Conservation (phyloP, 1,140 invertebrate species). For the Nixonia krombeini region DNA sequence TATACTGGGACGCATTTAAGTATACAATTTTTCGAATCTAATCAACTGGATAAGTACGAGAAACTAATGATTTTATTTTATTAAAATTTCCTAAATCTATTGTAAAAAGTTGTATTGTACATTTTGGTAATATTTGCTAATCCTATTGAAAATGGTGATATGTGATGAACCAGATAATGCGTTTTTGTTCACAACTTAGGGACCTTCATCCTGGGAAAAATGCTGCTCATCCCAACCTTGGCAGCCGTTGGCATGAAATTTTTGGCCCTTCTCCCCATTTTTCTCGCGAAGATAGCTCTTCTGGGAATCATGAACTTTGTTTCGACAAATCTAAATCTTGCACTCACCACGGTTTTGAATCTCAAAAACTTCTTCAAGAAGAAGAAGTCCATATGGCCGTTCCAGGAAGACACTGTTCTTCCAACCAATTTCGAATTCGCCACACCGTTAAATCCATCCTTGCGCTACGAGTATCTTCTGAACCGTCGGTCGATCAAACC, state of each 20-base stretch:
- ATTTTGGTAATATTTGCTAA: too few relatives aligned
- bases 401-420: slow-evolving; percentile 23
- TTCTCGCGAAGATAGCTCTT: slow-evolving; percentile 55
- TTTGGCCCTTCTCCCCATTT: slow-evolving; percentile 53
- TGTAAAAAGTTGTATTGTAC: too few relatives aligned
- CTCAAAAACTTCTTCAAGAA: slow-evolving; percentile 45
- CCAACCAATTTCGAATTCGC: slow-evolving; percentile 22
- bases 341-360: slow-evolving; percentile 34
- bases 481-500: slow-evolving; percentile 35
- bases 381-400: slow-evolving; percentile 29
- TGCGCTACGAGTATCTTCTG: slow-evolving; percentile 32
- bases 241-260: slow-evolving; percentile 60
- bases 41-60: too few relatives aligned
- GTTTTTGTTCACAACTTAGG: too few relatives aligned
- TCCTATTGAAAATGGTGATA: too few relatives aligned
- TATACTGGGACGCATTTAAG: too few relatives aligned
- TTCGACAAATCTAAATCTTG: slow-evolving; percentile 45
- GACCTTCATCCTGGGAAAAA: slow-evolving; percentile 48
- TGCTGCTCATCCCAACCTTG: slow-evolving; percentile 56
- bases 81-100: too few relatives aligned
- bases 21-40: too few relatives aligned
- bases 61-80: too few relatives aligned
- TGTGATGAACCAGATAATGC: too few relatives aligned
- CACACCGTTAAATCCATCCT: slow-evolving; percentile 10
- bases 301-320: slow-evolving; percentile 56